Conservation (phyloP, 2,888 invertebrate genomes). For the Phymatocera aterrima region DNA sequence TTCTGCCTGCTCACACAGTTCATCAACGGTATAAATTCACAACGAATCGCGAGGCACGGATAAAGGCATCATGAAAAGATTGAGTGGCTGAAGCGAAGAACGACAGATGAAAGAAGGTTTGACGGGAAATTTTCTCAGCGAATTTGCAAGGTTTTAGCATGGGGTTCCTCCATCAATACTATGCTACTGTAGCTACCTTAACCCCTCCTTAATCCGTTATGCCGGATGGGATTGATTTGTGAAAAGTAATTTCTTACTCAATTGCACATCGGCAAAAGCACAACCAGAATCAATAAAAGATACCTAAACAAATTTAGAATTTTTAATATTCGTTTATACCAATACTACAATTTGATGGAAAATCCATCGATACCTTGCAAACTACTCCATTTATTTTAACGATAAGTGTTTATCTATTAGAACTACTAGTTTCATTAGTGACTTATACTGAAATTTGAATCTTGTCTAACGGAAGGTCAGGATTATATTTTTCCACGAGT, state of each 20-base stretch:
- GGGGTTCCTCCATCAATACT: not conserved
- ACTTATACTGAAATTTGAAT: no score
- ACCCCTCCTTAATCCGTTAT: not conserved
- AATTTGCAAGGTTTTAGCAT: conserved; percentile 16
- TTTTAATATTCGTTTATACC: no score
- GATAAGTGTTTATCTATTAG: no score
- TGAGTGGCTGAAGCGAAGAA: not conserved
- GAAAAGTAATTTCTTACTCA: no score
- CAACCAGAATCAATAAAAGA: no score
- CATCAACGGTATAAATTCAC: conserved; percentile 16
- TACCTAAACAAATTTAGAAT: no score
- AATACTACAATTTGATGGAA: no score
- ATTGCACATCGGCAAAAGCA: not conserved
- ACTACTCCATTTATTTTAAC: no score
- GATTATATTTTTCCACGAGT: not conserved
- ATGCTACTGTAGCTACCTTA: not conserved
- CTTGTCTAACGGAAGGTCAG: not conserved
- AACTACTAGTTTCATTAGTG: no score
- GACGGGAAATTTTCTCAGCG: not conserved
- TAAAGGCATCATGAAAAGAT: conserved; percentile 4
- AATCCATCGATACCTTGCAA: no score
- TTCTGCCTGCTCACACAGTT: not conserved
- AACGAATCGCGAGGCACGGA: not conserved
- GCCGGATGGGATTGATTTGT: not conserved
- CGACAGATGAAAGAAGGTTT: conserved; percentile 14